Evolutionary conservation across 1,140 invertebrate species (phyloP).

Genomic region (Drosophila sucinea): DNA sequence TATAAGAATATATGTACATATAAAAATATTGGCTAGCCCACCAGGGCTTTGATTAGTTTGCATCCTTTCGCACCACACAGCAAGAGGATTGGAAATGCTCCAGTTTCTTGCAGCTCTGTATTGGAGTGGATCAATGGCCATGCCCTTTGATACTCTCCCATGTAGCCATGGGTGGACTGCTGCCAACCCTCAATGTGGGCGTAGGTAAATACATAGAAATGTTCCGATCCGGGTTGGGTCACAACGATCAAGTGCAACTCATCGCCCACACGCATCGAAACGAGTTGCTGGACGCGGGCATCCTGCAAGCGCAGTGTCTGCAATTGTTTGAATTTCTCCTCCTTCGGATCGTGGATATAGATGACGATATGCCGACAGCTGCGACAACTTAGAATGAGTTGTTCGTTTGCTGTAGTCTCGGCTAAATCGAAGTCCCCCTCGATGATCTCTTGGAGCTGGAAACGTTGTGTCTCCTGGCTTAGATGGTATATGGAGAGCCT

Average conservation of each 20-base stretch:
- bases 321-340: constrained; percentile 35
- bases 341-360: neutral
- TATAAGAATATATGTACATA: constrained; percentile 15
- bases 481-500: constrained; percentile 48
- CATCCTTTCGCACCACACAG: constrained; percentile 37
- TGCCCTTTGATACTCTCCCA: constrained; percentile 49
- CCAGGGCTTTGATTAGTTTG: constrained; percentile 38
- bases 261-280: constrained; percentile 38
- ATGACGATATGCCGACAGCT: neutral
- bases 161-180: constrained; percentile 59
- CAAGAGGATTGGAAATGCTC: constrained; percentile 33
- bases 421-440: constrained; percentile 68
- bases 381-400: constrained; percentile 33
- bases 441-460: constrained; percentile 56
- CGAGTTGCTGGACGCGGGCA: constrained; percentile 37
- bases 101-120: neutral
- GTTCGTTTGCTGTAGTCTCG: constrained; percentile 40
- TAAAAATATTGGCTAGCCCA: constrained; percentile 31
- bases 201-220: constrained; percentile 66
- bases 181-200: constrained; percentile 64
- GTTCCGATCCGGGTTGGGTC: constrained; percentile 33
- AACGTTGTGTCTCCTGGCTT: constrained; percentile 10
- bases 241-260: constrained; percentile 55
- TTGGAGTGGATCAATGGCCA: constrained; percentile 41
- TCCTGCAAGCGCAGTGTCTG: constrained; percentile 54